Evolutionary conservation across 2,113 vertebrate genomes (phyloP), one percentile per base, ranked within the genome.

Genomic region (Nannospalax galili): DNA sequence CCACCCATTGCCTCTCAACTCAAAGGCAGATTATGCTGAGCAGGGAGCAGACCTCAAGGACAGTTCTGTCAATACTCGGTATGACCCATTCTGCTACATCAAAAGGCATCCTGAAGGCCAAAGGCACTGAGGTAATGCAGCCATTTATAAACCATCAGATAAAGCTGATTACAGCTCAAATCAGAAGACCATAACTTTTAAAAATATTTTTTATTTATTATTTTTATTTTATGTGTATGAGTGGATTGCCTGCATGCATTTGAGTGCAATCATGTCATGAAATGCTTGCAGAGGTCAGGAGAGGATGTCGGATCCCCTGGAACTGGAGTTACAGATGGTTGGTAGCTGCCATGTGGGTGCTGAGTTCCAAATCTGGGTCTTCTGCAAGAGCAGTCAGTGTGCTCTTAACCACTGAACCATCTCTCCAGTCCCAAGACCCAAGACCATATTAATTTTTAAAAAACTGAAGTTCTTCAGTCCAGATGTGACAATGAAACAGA

Each of bases 71-170:
- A 52, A 56, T 11, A 30, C 37, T 52, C 11, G 77, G 37, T 80
- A 60, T 30, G 48, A 67, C 42, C 37, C 75, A 60, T 42, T 97
- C 95, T 89, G 75, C 88, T 52, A 87, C 95, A 81, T 98, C 86
- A 79, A 26, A 64, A 48, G 88, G 70, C 94, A 90, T 67, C 64
- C 84, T 86, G 6, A 89, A 97, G 70, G 95, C 78, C 96, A 88
- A 93, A 92, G 65, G 28, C 67, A 75, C 85, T 56, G 74, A 85
- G 88, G 56, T 85, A 94, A 97, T 28, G 30, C 48, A 74, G 88
- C 96, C 52, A 75, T n/a, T 93, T 90, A 96, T 96, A 93, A 95
- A 64, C 28, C 86, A 52, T 94, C 96, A 96, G 85, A 95, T 90
- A 96, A 85, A 98, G 93, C 2, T 88, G 94, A 93, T 91, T 77